Conservation (phyloP, 2,797 vertebrate genomes). For the Semaprochilodus insignis region DNA sequence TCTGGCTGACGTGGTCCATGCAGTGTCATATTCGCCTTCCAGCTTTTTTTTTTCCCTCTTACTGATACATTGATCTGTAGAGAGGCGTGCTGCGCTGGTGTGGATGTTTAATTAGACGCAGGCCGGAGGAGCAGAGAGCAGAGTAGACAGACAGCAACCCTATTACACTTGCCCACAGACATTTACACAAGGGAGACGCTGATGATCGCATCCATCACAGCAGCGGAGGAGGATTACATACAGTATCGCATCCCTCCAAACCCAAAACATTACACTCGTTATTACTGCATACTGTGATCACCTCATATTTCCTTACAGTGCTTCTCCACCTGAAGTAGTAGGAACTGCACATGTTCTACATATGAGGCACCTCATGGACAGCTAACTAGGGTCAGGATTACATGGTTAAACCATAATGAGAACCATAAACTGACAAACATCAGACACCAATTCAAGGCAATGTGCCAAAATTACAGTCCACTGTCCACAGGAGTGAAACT, state of each 20-base stretch:
- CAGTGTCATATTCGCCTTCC: slow-evolving; percentile 35
- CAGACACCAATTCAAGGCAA: too few relatives aligned
- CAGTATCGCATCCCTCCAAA: background rate
- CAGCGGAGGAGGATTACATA: slow-evolving; percentile 29
- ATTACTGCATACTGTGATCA: background rate
- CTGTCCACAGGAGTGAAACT: too few relatives aligned
- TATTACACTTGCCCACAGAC: slow-evolving; percentile 43
- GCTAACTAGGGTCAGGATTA: background rate
- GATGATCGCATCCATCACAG: slow-evolving; percentile 44
- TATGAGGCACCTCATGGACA: background rate
- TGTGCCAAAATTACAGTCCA: too few relatives aligned
- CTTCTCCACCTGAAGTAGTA: background rate
- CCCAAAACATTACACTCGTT: background rate
- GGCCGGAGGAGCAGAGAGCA: slow-evolving; percentile 39
- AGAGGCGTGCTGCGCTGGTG: slow-evolving; percentile 11
- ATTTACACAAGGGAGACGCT: slow-evolving; percentile 30
- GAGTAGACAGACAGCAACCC: slow-evolving; percentile 46
- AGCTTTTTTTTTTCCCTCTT: slow-evolving; percentile 1
- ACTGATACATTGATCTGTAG: slow-evolving; percentile 36
- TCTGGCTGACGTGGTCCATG: background rate
- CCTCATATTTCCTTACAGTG: background rate
- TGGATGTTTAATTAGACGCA: slow-evolving; percentile 50
- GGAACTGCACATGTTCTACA: background rate
- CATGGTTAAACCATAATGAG: too few relatives aligned
- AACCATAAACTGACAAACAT: too few relatives aligned